Evolutionary conservation across 2,888 invertebrate genomes (phyloP).

Genomic region (Anodontia alba): DNA sequence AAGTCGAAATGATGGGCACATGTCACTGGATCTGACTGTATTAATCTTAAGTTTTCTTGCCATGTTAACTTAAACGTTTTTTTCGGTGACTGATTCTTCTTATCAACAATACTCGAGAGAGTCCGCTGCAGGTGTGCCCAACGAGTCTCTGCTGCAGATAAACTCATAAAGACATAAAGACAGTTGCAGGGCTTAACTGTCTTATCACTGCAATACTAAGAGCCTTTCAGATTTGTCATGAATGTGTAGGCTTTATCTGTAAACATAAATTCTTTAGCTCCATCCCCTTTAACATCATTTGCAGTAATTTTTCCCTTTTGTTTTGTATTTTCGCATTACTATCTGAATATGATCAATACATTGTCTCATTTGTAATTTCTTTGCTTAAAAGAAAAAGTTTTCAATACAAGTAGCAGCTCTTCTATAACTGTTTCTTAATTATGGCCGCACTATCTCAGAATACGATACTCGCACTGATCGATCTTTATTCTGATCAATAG

Average conservation of each 20-base stretch:
- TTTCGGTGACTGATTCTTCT: background rate
- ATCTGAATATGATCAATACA: slow-evolving; percentile 24
- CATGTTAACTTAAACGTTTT: slow-evolving; percentile 16
- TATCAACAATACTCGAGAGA: background rate
- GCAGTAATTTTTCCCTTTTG: slow-evolving; percentile 28
- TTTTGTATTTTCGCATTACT: slow-evolving; percentile 34
- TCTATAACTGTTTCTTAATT: slow-evolving; percentile 35
- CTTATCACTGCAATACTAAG: slow-evolving; percentile 40
- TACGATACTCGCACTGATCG: slow-evolving; percentile 8
- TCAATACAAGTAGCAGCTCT: slow-evolving; percentile 25
- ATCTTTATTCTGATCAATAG: background rate
- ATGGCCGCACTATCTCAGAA: slow-evolving; percentile 35
- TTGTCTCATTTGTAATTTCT: slow-evolving; percentile 45
- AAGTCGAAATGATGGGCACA: slow-evolving; percentile 54
- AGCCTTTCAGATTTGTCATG: slow-evolving; percentile 31
- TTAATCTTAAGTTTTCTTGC: slow-evolving; percentile 13
- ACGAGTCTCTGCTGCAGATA: slow-evolving; percentile 23
- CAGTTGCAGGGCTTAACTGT: slow-evolving; percentile 32
- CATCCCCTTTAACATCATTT: slow-evolving; percentile 27
- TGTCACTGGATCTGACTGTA: slow-evolving; percentile 51
- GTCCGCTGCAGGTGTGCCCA: slow-evolving; percentile 12
- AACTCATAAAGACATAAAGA: slow-evolving; percentile 30
- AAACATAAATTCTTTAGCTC: slow-evolving; percentile 11
- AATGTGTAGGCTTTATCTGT: slow-evolving; percentile 35
- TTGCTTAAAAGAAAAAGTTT: slow-evolving; percentile 44